Conservation (phyloP, 2,113 vertebrate species). For the Coturnix japonica region DNA sequence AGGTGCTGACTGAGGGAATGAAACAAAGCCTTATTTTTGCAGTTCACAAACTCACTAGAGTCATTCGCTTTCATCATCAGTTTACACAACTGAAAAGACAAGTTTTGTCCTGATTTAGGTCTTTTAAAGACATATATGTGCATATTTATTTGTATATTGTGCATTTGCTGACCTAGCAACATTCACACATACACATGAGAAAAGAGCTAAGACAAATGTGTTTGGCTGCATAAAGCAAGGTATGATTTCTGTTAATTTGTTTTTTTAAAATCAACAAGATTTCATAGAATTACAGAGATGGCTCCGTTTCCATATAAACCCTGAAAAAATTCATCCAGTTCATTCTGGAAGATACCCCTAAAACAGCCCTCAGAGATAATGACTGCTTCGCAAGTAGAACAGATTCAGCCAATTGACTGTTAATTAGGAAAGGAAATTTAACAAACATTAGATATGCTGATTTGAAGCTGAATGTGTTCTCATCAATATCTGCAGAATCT, state of each 20-base stretch:
- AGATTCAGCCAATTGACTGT: background rate
- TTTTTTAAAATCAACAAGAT: background rate
- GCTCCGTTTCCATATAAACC: background rate
- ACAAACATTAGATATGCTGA: background rate
- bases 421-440: background rate
- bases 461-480: background rate
- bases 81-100: background rate
- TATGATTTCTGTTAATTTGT: background rate
- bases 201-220: slow-evolving; percentile 5
- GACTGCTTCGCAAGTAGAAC: background rate
- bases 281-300: background rate
- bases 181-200: background rate
- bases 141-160: background rate
- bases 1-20: background rate
- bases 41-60: background rate
- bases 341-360: background rate
- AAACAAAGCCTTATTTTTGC: background rate
- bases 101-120: too few species aligned
- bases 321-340: background rate
- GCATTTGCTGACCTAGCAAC: slow-evolving; percentile 3
- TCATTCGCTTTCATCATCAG: background rate
- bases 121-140: background rate
- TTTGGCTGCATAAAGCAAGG: background rate
- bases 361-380: background rate
- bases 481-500: background rate